These are phyloP conservation scores for Apotomis turbidana DNA, from an alignment of 2,888 invertebrate species.

Conservation along the genomic window DNA sequence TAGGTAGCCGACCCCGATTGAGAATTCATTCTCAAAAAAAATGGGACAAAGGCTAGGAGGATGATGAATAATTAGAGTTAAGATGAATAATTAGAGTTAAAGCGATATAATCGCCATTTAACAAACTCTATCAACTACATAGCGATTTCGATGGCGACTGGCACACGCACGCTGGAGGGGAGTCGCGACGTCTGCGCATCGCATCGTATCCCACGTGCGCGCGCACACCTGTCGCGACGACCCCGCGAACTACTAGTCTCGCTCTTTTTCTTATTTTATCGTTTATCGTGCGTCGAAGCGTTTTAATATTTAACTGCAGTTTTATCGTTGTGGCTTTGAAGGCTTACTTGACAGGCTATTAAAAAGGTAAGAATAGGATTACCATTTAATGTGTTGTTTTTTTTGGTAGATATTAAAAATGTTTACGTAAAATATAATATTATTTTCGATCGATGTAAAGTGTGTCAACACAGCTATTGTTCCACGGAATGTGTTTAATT, in stretches of 20 bases:
- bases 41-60: too few species aligned
- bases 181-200: constrained; percentile 31
- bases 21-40: too few species aligned
- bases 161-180: constrained; percentile 33
- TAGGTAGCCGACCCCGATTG: too few species aligned
- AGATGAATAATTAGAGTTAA: too few species aligned
- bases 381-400: too few species aligned
- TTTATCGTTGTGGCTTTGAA: background rate
- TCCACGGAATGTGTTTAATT: too few species aligned
- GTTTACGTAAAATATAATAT: too few species aligned
- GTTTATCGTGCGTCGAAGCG: background rate
- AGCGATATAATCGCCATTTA: background rate
- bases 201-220: constrained; percentile 25
- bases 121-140: background rate
- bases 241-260: constrained; percentile 15
- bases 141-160: constrained; percentile 11
- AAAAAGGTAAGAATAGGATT: background rate
- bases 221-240: constrained; percentile 29
- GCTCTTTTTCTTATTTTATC: constrained; percentile 14
- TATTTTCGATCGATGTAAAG: too few species aligned
- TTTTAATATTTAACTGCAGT: background rate
- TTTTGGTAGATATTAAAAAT: too few species aligned
- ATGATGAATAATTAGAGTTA: too few species aligned
- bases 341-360: background rate
- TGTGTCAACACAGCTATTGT: too few species aligned